These are phyloP conservation scores for Lanius ludovicianus DNA, from an alignment of 2,113 vertebrate genomes.

Conservation along the genomic window DNA sequence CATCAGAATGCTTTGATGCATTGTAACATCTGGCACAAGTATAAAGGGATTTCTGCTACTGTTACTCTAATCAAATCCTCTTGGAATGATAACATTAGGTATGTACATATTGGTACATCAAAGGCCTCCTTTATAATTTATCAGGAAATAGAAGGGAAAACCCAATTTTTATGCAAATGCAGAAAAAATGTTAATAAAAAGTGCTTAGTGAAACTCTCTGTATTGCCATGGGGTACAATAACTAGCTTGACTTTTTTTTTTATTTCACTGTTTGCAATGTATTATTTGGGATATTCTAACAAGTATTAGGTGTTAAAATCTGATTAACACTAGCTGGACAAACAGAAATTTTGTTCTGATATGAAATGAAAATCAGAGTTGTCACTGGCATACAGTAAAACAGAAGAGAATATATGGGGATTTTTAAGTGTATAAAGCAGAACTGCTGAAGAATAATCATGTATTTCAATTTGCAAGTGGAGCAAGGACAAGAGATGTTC, in stretches of 20 bases:
- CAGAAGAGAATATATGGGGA: not conserved
- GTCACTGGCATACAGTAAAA: not conserved
- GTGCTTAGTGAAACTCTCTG: not conserved
- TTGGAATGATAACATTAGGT: not conserved
- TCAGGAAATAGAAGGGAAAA: conserved; percentile 1
- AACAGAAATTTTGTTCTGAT: not conserved
- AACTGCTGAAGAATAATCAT: not conserved
- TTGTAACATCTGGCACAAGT: not conserved
- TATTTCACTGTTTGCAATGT: not conserved
- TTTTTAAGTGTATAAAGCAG: not conserved
- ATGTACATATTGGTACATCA: not conserved
- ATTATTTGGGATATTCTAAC: not conserved
- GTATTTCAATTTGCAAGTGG: not conserved
- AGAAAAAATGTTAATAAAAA: not conserved
- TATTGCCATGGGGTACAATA: not conserved
- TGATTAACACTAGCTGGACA: not conserved
- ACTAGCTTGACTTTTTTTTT: not conserved
- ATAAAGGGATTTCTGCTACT: not conserved
- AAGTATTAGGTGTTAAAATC: conserved; percentile 11
- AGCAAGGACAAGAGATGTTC: not conserved
- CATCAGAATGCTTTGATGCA: not conserved
- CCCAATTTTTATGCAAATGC: conserved; percentile 14
- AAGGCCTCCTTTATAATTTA: conserved; percentile 17
- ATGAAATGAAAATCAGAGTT: not conserved
- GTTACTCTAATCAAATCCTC: not conserved